Conservation (phyloP, 2,797 vertebrate species). For the Danio albolineatus region DNA sequence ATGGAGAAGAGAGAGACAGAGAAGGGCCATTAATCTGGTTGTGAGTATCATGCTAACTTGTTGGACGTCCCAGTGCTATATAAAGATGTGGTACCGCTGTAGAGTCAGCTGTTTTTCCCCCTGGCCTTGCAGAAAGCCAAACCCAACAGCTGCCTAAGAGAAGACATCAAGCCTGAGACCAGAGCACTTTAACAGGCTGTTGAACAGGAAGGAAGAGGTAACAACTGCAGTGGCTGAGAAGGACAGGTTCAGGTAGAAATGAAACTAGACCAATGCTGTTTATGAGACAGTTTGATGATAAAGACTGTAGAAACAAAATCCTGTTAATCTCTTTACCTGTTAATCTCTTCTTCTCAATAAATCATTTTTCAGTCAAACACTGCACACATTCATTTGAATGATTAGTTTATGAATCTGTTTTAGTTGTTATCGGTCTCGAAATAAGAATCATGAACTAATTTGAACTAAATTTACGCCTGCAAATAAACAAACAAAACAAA, state of each 20-base stretch:
- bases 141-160: constrained; percentile 39
- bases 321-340: no score
- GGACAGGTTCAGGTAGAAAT: constrained; percentile 54
- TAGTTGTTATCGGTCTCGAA: no score
- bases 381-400: not conserved
- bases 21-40: constrained; percentile 63
- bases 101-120: constrained; percentile 67
- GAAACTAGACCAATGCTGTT: not conserved
- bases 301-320: not conserved
- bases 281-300: not conserved
- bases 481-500: no score
- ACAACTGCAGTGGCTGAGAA: not conserved
- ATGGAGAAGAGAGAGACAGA: constrained; percentile 26
- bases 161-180: constrained; percentile 26
- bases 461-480: no score
- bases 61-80: constrained; percentile 58
- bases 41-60: constrained; percentile 33
- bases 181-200: constrained; percentile 14
- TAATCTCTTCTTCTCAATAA: not conserved
- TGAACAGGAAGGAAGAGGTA: constrained; percentile 28
- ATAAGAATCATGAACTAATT: no score
- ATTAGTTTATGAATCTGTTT: not conserved
- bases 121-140: constrained; percentile 68
- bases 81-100: constrained; percentile 58
- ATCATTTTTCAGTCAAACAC: not conserved